phyloP scores from a whole-genome alignment of 2,797 vertebrate species.

The Diplodus sargus region DNA sequence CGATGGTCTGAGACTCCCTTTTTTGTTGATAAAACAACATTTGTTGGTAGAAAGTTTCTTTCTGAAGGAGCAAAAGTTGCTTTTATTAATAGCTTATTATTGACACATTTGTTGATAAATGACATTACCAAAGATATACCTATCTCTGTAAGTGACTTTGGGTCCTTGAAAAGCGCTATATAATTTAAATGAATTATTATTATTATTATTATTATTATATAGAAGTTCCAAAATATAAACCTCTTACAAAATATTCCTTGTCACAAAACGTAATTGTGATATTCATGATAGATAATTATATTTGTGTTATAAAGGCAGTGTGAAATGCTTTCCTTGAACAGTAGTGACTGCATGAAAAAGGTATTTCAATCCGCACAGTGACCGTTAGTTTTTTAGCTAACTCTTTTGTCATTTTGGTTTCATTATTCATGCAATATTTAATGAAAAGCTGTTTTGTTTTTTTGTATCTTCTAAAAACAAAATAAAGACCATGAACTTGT shows the following conservation, averaged over 20 bases:
- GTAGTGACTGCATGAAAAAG: constrained; percentile 26
- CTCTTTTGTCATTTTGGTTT: constrained; percentile 14
- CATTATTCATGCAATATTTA: constrained; percentile 20
- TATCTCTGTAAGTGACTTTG: no score
- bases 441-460: constrained; percentile 6
- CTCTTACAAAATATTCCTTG: not conserved
- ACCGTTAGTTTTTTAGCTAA: constrained; percentile 10
- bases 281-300: constrained; percentile 10
- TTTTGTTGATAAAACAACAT: not conserved
- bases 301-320: constrained; percentile 3
- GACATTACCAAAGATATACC: constrained; percentile 26
- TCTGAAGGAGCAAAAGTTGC: not conserved
- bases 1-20: not conserved
- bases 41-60: not conserved
- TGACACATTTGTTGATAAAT: not conserved
- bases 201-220: no score
- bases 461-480: constrained; percentile 4
- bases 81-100: constrained; percentile 6
- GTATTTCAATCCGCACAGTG: constrained; percentile 2
- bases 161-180: no score
- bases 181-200: no score
- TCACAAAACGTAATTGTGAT: constrained; percentile 26
- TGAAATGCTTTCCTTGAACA: constrained; percentile 19
- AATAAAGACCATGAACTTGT: constrained; percentile 43
- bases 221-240: not conserved